Percentiles rank a stretch among this genome's conserved stretches.
Evolutionary conservation across 2,113 vertebrate genomes (phyloP).

Genomic region (Crotalus helleri): DNA sequence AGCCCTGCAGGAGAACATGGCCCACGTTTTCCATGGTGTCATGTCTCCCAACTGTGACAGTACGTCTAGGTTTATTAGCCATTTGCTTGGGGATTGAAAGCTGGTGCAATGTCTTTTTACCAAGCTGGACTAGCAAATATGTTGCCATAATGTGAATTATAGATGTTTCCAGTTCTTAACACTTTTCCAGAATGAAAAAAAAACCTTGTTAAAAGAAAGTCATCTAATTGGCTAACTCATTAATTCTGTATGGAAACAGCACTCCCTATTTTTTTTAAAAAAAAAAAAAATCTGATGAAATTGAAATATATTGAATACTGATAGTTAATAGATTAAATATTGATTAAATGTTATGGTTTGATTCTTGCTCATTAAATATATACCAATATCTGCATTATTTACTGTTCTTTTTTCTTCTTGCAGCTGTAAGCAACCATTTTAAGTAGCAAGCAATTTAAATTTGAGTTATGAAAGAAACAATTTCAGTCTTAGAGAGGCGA

Average conservation of each 20-base stretch:
- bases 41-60: background rate
- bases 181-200: background rate
- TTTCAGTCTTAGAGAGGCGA: conserved; percentile 10
- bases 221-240: background rate
- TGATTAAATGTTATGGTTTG: background rate
- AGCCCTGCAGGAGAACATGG: background rate
- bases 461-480: background rate
- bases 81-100: background rate
- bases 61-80: background rate
- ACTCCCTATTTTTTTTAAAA: background rate
- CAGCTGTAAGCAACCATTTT: conserved; percentile 11
- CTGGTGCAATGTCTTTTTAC: background rate
- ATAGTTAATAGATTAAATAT: background rate
- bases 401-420: background rate
- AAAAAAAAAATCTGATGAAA: background rate
- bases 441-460: background rate
- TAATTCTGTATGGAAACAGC: background rate
- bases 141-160: background rate
- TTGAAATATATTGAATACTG: background rate
- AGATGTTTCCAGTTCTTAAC: background rate
- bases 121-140: background rate
- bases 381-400: background rate
- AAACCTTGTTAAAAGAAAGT: background rate
- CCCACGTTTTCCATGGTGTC: background rate
- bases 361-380: background rate